phyloP scores from a whole-genome alignment of 2,888 invertebrate species.

The Eilema griseolum region DNA sequence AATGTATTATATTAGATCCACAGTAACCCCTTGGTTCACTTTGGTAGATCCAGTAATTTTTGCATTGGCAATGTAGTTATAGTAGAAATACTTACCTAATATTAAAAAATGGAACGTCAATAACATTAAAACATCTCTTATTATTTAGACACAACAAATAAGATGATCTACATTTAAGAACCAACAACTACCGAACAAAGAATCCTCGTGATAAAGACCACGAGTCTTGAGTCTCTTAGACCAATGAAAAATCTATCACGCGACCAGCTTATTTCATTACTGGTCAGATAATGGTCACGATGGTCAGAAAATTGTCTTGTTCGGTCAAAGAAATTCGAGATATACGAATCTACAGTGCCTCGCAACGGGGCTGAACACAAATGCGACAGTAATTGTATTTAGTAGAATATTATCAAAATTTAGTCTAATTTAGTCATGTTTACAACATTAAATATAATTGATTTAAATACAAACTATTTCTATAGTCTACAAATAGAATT shows the following conservation, averaged over 20 bases:
- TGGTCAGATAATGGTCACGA: not conserved
- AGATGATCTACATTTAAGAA: not conserved
- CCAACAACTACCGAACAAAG: not conserved
- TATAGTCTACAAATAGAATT: not conserved
- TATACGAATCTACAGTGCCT: not conserved
- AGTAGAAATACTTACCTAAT: conserved; percentile 18
- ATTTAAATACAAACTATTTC: not conserved
- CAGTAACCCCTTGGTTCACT: conserved; percentile 36
- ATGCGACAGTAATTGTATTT: not conserved
- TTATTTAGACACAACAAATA: not conserved
- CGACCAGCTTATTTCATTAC: not conserved
- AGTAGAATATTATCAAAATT: conserved; percentile 4
- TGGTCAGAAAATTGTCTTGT: not conserved
- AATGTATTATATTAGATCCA: not conserved
- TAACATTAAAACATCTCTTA: not conserved
- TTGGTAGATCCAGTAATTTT: conserved; percentile 25
- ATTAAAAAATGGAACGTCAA: conserved; percentile 9
- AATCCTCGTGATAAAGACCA: not conserved
- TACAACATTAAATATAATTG: not conserved
- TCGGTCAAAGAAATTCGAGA: not conserved
- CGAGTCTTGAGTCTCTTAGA: not conserved
- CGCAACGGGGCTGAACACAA: not conserved
- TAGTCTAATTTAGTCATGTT: not conserved
- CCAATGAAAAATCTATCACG: not conserved
- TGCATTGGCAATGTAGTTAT: conserved; percentile 8